Base-by-base conservation (phyloP, 1,140 invertebrate genomes). In the Apis laboriosa region DNA sequence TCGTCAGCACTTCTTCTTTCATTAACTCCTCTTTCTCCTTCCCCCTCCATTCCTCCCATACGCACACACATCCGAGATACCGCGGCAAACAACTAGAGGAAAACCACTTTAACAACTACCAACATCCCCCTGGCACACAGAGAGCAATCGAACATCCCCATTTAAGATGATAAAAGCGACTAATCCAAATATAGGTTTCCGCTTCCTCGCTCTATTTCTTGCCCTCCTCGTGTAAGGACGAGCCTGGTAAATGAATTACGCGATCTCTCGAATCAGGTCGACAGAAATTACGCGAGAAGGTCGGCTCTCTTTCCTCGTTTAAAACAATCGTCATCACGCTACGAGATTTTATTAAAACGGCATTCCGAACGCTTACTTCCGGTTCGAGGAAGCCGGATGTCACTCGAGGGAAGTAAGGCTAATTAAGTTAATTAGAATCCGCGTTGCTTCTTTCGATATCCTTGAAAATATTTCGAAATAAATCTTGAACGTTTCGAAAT, bases 161-260 rank as follows among this genome's bases (percentile, higher is more conserved):
- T 77, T 80, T 84, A 61, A 67, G 58, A 75, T 19, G 63, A 55
- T 34, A 77, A 79, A 70, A 66, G 24, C 55, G n/a, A 58, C 43
- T 34, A 73, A 64, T 86, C 63, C 70, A 86, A 86, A 82, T 86
- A 86, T 83, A 83, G 24, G n/a, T 12, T 56, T 78, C 68, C 58
- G 85, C 70, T 81, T 86, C 77, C 77, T 77, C 64, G 61, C 66
- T 82, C 68, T 85, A 76, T 75, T 34, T 55, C 55, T 74, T 53
- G n/a, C 53, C 60, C 34, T 43, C 34, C 34, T 7, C 34, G 34
- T 43, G 49, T 58, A 64, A 61, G 58, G 51, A 77, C 15, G 53
- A 43, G 19, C 5, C 51, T 56, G 55, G 61, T 86, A 58, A 77
- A 87, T 86, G 72, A 86, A 79, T 83, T 55, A 86, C 70, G 15